phyloP scores from a whole-genome alignment of 53 echinoderm and acorn worm genomes.

The Henricia sp. region DNA sequence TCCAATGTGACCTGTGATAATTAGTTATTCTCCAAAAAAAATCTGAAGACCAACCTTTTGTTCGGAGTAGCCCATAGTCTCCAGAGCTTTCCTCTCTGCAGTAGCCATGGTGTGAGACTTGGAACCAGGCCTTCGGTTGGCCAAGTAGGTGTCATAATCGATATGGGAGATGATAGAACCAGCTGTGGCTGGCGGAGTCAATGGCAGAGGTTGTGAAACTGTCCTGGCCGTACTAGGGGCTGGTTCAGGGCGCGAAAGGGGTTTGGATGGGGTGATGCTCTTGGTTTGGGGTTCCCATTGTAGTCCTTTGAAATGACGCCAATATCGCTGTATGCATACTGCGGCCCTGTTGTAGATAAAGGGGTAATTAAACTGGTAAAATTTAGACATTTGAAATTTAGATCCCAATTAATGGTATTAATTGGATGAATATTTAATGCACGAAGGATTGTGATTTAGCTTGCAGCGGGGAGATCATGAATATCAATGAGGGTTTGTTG shows the following conservation, averaged over 20 bases:
- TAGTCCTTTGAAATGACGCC: constrained; percentile 85
- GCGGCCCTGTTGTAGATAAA: constrained; percentile 72
- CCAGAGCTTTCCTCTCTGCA: constrained; percentile 21
- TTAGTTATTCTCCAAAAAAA: no score
- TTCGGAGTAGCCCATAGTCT: constrained; percentile 44
- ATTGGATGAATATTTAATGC: no score
- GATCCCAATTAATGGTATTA: no score
- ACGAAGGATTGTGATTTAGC: no score
- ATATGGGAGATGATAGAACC: constrained; percentile 54
- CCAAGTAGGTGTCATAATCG: constrained; percentile 93
- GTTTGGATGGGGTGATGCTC: constrained; percentile 24
- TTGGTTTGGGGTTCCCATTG: constrained; percentile 55
- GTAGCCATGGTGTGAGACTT: constrained; percentile 56
- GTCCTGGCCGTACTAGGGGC: constrained; percentile 10
- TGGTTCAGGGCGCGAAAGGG: not conserved
- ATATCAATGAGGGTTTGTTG: no score
- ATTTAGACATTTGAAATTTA: no score
- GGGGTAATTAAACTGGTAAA: no score
- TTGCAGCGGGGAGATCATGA: no score
- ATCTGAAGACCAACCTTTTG: constrained; percentile 36
- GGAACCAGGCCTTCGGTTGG: constrained; percentile 94
- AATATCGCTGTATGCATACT: constrained; percentile 88
- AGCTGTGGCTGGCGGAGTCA: constrained; percentile 55
- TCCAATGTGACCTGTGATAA: no score
- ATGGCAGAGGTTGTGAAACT: constrained; percentile 36